A percentile compares a stretch with the other conserved stretches of the same genome.
phyloP scores from a whole-genome alignment of 2,888 invertebrate genomes.

The Eupithecia exiguata region DNA sequence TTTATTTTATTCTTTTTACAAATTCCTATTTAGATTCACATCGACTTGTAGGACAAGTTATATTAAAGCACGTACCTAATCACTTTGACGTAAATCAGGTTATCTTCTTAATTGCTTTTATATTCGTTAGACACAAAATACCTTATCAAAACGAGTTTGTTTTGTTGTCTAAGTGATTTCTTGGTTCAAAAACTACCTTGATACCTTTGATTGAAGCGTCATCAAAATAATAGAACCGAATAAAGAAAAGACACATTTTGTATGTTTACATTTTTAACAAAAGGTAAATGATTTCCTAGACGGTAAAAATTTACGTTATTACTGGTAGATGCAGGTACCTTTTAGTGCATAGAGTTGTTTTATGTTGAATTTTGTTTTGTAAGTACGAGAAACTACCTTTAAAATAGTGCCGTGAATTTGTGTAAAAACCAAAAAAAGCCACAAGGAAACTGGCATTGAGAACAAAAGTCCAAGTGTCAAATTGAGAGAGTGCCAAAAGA shows the following conservation, averaged over 20 bases:
- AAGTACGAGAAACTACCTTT: background rate
- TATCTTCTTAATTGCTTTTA: background rate
- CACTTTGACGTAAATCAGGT: background rate
- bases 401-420: slow-evolving; percentile 2
- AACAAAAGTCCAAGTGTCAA: slow-evolving; percentile 27
- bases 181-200: background rate
- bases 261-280: background rate
- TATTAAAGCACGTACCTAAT: background rate
- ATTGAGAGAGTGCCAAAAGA: slow-evolving; percentile 31
- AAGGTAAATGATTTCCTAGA: background rate
- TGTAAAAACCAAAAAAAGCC: slow-evolving; percentile 7
- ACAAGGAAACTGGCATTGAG: slow-evolving; percentile 27
- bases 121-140: background rate
- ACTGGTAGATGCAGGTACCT: background rate
- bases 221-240: background rate
- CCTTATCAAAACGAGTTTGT: background rate
- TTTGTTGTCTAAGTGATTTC: background rate
- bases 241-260: background rate
- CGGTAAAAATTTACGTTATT: background rate
- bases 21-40: background rate
- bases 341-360: background rate
- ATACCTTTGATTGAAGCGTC: background rate
- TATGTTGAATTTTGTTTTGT: background rate
- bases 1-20: background rate
- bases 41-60: background rate